Evolutionary conservation across 2,797 vertebrate species (phyloP), one percentile per base, ranked within the genome.

Genomic region (Spinibarbus caldwelli): DNA sequence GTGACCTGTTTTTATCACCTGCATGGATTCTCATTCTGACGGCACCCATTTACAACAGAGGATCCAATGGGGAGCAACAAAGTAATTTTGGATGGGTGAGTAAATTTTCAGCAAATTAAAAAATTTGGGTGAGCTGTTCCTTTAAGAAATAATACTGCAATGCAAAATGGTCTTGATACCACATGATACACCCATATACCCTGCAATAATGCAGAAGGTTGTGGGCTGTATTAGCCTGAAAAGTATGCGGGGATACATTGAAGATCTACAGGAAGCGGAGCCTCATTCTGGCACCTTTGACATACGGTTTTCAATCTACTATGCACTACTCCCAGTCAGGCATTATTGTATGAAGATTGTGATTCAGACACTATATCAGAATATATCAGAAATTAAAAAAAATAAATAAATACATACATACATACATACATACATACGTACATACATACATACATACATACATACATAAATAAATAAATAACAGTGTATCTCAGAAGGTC

Each of bases 181-280:
- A 59, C 34, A 59, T 5, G 52, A 41, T 59, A 41, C 21, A 77
- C 34, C 75, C 34, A 77, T 52, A 41, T 19, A 59, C 52, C 73
- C 19, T 76, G 34, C 23, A 38, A 77, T 4, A 57, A 14, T 59
- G 75, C 52, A 59, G 52, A 34, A 36, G 14, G 34, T 77, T 59
- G 34, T 59, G 8, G 73, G 34, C 49, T 57, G 73, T 38, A 54
- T 77, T 57, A 57, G 49, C 14, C 34, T 6, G 57, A 57, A 38
- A 57, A 38, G 8, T 75, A 52, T 75, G 29, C 9, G 3, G 5
- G 1, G 29, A 23, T 7, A 31, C 47, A 75, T 52, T 75, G 72
- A 75, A 73, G 71, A 73, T 73, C 26, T 29, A 49, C 26, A 31
- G 71, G 26, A 73, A 49, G 71, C 5, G 4, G 71, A 73, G 71